phyloP scores from a whole-genome alignment of 2,888 invertebrate species.

The Latheticus oryzae region DNA sequence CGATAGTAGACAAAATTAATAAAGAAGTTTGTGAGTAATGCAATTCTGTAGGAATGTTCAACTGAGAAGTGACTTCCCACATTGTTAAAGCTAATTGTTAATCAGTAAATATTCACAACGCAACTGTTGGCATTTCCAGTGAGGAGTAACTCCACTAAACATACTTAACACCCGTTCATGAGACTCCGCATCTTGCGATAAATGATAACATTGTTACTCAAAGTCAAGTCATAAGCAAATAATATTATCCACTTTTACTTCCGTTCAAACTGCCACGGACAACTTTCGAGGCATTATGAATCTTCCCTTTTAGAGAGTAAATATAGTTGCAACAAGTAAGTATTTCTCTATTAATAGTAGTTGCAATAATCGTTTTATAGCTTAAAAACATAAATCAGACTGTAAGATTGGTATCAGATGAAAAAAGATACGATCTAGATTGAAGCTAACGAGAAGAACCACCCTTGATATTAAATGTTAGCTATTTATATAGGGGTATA shows the following conservation, averaged over 20 bases:
- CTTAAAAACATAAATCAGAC: constrained; percentile 19
- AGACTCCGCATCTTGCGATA: constrained; percentile 38
- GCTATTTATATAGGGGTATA: constrained; percentile 34
- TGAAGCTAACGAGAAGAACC: constrained; percentile 26
- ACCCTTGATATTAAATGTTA: constrained; percentile 25
- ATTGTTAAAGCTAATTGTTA: constrained; percentile 36
- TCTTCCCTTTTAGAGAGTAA: not conserved
- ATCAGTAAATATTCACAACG: constrained; percentile 38
- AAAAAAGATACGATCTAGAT: constrained; percentile 35
- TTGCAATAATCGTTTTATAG: not conserved
- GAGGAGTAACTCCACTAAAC: constrained; percentile 31
- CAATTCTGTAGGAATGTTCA: constrained; percentile 10
- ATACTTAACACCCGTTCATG: constrained; percentile 37
- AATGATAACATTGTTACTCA: constrained; percentile 37
- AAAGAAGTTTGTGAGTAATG: no score
- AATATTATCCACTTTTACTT: constrained; percentile 32
- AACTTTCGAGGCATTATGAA: not conserved
- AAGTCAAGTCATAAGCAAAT: constrained; percentile 31
- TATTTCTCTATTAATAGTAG: not conserved
- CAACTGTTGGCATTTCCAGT: constrained; percentile 28
- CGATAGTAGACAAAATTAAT: no score
- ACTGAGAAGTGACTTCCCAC: constrained; percentile 9
- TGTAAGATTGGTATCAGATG: constrained; percentile 23
- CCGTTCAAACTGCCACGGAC: constrained; percentile 15
- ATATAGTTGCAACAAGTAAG: not conserved